Conservation (phyloP, 1,140 invertebrate genomes). For the Panonychus citri region DNA sequence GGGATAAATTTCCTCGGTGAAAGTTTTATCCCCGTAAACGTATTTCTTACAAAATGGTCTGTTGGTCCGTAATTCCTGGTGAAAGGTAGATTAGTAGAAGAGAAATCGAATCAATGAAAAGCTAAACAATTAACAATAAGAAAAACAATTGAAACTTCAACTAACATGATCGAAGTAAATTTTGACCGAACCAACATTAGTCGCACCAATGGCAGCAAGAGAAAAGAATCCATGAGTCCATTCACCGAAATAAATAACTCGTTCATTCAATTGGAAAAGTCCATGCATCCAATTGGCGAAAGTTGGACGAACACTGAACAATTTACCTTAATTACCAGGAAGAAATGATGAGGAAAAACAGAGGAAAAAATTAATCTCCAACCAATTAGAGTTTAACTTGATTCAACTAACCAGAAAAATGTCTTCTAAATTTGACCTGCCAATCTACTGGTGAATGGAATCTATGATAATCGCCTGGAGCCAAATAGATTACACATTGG, state of each 20-base stretch:
- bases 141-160: neutral
- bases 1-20: constrained; percentile 19
- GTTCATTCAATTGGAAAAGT: constrained; percentile 81
- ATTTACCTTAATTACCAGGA: constrained; percentile 33
- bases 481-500: constrained; percentile 86
- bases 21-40: neutral
- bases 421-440: constrained; percentile 54
- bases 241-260: constrained; percentile 72
- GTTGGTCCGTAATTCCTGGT: constrained; percentile 4
- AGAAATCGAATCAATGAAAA: too few species aligned
- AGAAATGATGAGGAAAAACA: too few species aligned
- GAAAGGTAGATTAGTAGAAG: neutral
- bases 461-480: constrained; percentile 93
- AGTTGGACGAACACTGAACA: constrained; percentile 76
- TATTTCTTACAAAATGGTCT: neutral
- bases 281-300: constrained; percentile 67
- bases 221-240: constrained; percentile 96
- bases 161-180: constrained; percentile 54
- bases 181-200: constrained; percentile 88
- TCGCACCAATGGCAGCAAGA: constrained; percentile 88
- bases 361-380: neutral
- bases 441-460: constrained; percentile 91
- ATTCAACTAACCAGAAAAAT: constrained; percentile 69
- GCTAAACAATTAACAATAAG: neutral
- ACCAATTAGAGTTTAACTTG: constrained; percentile 39